phyloP scores from a whole-genome alignment of 2,113 vertebrate species.

The Thomomys bottae region DNA sequence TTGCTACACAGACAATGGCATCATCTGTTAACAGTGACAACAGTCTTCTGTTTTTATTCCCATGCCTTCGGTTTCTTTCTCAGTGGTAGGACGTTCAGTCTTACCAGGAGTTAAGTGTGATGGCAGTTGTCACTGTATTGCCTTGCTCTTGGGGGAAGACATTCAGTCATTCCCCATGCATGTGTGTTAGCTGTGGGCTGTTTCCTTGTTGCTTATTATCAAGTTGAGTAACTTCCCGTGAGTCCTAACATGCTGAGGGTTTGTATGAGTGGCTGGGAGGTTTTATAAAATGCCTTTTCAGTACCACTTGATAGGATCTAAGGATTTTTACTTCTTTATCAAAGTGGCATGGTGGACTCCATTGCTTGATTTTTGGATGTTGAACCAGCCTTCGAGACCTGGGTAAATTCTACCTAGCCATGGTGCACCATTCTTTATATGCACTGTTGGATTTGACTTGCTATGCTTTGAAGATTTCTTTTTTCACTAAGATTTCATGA shows the following conservation, averaged over 20 bases:
- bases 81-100: not conserved
- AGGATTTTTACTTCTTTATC: not conserved
- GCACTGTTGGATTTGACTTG: not conserved
- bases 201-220: not conserved
- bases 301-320: constrained; percentile 8
- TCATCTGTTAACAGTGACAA: not conserved
- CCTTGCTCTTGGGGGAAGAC: not conserved
- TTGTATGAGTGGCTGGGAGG: not conserved
- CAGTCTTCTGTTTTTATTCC: not conserved
- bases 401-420: not conserved
- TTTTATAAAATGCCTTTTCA: constrained; percentile 12
- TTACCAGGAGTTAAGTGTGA: not conserved
- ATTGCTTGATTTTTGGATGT: constrained; percentile 15
- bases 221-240: constrained; percentile 6
- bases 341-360: not conserved
- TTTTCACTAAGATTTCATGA: not conserved
- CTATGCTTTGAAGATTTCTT: not conserved
- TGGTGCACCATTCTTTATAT: constrained; percentile 13
- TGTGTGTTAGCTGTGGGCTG: not conserved
- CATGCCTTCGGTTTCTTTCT: constrained; percentile 20
- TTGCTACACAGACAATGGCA: constrained; percentile 3
- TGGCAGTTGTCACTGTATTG: not conserved
- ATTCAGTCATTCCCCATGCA: not conserved
- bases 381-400: constrained; percentile 16
- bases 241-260: not conserved